These are phyloP conservation scores for Cephalopholis sonnerati DNA, from an alignment of 2,113 vertebrate genomes.

Conservation along the genomic window DNA sequence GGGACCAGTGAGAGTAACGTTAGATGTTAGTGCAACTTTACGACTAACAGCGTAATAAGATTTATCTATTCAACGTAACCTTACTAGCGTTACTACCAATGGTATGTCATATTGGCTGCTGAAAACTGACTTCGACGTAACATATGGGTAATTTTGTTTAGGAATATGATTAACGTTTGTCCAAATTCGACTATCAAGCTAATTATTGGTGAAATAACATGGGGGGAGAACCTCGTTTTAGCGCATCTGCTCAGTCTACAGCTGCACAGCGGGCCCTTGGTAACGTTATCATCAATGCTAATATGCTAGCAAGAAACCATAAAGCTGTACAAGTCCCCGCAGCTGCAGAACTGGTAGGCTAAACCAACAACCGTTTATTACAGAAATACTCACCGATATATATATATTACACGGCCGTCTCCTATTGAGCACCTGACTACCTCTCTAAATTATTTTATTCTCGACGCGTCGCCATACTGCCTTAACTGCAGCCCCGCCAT, in stretches of 20 bases:
- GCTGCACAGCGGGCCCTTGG: conserved; percentile 43
- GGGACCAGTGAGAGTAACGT: conserved; percentile 17
- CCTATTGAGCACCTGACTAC: conserved; percentile 7
- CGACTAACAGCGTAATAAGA: not conserved
- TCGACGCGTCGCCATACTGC: conserved; percentile 37
- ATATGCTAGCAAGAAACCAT: conserved; percentile 13
- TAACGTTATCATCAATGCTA: conserved; percentile 53
- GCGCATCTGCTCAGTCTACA: conserved; percentile 32
- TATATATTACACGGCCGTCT: conserved; percentile 26
- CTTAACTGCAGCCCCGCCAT: conserved; percentile 75
- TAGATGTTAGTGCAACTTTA: conserved; percentile 31
- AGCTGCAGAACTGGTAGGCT: not conserved
- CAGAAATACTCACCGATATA: conserved; percentile 58
- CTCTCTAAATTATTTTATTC: conserved; percentile 50
- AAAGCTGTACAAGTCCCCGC: not conserved
- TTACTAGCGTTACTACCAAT: not conserved
- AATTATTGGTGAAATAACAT: not conserved
- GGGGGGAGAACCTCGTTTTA: not conserved
- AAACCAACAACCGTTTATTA: not conserved
- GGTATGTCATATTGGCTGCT: too few relatives aligned
- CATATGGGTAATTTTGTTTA: fast-evolving
- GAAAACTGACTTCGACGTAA: not conserved
- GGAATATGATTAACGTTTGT: not conserved
- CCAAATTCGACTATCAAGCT: not conserved
- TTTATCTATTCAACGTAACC: not conserved